Conservation (phyloP, 92 coral and sea anemone species). For the Montipora capitata region DNA sequence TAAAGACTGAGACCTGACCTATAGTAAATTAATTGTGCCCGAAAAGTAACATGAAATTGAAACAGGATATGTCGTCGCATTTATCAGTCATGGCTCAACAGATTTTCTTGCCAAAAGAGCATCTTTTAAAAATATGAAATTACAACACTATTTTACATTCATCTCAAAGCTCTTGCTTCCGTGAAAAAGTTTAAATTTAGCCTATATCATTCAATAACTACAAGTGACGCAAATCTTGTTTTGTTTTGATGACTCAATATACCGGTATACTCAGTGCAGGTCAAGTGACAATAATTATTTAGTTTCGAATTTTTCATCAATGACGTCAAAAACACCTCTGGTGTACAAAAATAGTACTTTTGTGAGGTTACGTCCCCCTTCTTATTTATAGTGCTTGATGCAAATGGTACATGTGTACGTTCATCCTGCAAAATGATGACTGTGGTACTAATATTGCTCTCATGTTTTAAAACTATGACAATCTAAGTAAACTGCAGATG, state of each 20-base stretch:
- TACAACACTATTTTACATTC: too few species aligned
- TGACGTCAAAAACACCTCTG: neutral
- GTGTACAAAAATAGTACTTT: neutral
- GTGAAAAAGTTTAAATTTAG: constrained; percentile 2
- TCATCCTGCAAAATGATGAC: neutral
- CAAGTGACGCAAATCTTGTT: constrained; percentile 33
- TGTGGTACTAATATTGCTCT: constrained; percentile 3
- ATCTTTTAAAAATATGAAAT: neutral
- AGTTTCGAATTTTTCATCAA: neutral
- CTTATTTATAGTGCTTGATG: too few species aligned
- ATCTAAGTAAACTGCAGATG: neutral
- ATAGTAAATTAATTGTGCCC: neutral
- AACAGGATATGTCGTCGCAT: neutral
- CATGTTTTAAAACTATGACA: neutral
- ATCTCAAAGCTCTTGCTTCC: neutral
- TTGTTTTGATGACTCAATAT: constrained; percentile 8
- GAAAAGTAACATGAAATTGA: neutral
- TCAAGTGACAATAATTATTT: too few species aligned
- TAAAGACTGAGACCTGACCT: too few species aligned
- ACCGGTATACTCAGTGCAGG: neutral
- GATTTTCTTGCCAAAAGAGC: neutral
- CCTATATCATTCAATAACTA: neutral
- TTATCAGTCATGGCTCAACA: neutral
- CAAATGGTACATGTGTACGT: neutral
- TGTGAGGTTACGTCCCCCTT: neutral